These are phyloP conservation scores for Araneus ventricosus DNA, from an alignment of 1,140 invertebrate species.

Conservation along the genomic window DNA sequence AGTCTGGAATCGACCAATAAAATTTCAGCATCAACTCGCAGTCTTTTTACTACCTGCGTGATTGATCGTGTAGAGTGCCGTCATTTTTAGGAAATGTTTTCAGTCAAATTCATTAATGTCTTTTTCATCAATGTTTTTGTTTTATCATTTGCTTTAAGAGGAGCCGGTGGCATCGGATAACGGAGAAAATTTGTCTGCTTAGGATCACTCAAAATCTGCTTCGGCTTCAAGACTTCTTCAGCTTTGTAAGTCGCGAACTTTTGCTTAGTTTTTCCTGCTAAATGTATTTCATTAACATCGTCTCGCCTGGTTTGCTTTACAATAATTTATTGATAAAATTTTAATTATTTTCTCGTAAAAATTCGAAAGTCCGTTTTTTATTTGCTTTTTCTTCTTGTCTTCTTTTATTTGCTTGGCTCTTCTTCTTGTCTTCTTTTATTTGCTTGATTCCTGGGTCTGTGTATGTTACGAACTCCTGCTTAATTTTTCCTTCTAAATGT, in stretches of 20 bases:
- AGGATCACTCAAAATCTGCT: not conserved
- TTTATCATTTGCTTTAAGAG: conserved; percentile 5
- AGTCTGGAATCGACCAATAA: conserved; percentile 6
- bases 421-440: no score
- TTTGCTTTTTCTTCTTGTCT: no score
- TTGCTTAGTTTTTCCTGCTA: not conserved
- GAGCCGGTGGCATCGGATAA: not conserved
- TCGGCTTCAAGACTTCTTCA: not conserved
- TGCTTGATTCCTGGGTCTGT: no score
- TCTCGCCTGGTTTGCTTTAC: no score
- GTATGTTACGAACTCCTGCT: not conserved
- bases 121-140: not conserved
- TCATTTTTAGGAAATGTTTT: conserved; percentile 3
- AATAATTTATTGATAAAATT: no score
- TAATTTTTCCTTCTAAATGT: no score
- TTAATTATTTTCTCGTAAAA: no score
- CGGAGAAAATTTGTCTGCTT: not conserved
- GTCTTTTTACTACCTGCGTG: not conserved
- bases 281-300: no score
- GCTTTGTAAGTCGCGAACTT: not conserved
- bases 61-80: not conserved
- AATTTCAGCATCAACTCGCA: not conserved
- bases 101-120: not conserved
- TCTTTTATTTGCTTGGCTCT: no score
- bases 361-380: no score